phyloP scores from a whole-genome alignment of 2,113 vertebrate species.

The Puntigrus tetrazona region DNA sequence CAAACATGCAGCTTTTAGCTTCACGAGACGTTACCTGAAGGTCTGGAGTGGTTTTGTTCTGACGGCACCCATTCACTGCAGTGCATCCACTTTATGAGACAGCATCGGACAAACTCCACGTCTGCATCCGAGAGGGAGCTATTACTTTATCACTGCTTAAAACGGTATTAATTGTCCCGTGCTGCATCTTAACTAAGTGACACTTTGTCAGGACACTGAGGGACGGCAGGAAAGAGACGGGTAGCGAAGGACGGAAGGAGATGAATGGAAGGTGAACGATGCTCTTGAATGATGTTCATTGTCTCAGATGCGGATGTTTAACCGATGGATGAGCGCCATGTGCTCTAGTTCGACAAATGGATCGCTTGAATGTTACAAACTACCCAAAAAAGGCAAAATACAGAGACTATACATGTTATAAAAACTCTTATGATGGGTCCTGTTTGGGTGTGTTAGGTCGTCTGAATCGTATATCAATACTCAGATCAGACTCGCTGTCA shows the following conservation, averaged over 20 bases:
- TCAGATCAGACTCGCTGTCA: conserved; percentile 78
- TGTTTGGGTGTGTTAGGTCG: conserved; percentile 73
- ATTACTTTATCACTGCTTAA: not conserved
- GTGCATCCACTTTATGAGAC: too few species aligned
- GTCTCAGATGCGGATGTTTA: conserved; percentile 13
- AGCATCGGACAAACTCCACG: too few species aligned
- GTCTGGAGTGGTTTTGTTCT: not conserved
- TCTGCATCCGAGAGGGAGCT: not conserved
- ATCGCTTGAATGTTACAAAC: not conserved
- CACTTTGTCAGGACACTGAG: conserved; percentile 41
- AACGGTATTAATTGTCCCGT: not conserved
- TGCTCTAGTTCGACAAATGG: conserved; percentile 54
- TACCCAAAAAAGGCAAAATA: not conserved
- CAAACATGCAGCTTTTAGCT: not conserved
- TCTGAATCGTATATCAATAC: conserved; percentile 76
- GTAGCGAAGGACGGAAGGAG: conserved; percentile 49
- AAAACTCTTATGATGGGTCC: not conserved
- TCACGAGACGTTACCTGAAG: not conserved
- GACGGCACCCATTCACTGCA: not conserved
- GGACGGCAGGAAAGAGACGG: conserved; percentile 63
- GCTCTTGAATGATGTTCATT: conserved; percentile 36
- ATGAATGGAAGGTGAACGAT: conserved; percentile 46
- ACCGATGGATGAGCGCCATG: conserved; percentile 46
- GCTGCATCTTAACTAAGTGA: not conserved
- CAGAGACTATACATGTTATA: not conserved